phyloP scores from a whole-genome alignment of 2,888 invertebrate genomes.

The Athripsodes cinereus region DNA sequence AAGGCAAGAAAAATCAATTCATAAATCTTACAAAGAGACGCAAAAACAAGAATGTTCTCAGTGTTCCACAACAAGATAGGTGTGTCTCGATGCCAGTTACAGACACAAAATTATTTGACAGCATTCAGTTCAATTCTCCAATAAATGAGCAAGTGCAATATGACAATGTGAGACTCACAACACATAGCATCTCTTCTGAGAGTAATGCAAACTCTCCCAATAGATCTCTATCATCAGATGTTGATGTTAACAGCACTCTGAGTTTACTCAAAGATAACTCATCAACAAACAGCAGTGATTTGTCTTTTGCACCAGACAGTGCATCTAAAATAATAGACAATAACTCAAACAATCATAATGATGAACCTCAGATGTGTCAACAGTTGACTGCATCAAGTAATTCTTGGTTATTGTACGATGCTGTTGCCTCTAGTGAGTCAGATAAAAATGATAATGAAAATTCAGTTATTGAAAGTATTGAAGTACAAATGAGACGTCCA shows the following conservation, averaged over 20 bases:
- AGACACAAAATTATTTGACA: constrained; percentile 50
- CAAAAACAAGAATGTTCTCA: background rate
- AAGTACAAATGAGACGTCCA: background rate
- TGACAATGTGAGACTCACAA: constrained; percentile 21
- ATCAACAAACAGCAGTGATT: background rate
- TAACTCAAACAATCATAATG: no score
- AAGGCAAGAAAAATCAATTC: constrained; percentile 48
- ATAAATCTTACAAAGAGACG: background rate
- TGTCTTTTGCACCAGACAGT: background rate
- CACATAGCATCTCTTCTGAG: background rate
- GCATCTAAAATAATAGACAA: background rate
- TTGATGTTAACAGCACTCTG: background rate
- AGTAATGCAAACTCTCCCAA: background rate
- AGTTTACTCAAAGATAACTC: background rate
- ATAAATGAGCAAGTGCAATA: constrained; percentile 40
- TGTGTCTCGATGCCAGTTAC: constrained; percentile 52
- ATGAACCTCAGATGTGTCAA: background rate
- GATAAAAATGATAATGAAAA: constrained; percentile 32
- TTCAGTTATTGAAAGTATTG: constrained; percentile 21
- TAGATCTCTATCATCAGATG: background rate
- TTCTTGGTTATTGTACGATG: constrained; percentile 11
- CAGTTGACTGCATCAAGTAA: background rate
- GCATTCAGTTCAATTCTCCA: constrained; percentile 60
- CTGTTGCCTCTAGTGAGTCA: background rate
- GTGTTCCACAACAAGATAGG: constrained; percentile 35